Percentiles rank a stretch among this genome's conserved stretches.
These are phyloP conservation scores for Crambe crambe DNA, from an alignment of 37 sponge, comb jelly and placozoan species.

Conservation along the genomic window DNA sequence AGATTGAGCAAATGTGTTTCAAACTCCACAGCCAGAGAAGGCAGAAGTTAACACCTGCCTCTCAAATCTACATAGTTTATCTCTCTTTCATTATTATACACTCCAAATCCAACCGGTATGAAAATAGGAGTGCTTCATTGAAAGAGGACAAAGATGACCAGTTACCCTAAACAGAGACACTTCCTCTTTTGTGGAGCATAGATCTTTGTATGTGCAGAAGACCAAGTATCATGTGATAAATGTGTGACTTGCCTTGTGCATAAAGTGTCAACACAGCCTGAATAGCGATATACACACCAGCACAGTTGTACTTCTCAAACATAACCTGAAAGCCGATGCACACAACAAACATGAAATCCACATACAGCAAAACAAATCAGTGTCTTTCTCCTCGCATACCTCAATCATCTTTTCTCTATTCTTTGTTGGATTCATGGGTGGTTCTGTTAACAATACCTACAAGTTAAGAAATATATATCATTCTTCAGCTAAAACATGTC, in stretches of 20 bases:
- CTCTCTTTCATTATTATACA: neutral
- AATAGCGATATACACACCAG: slow-evolving; percentile 98
- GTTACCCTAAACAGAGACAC: too few species aligned
- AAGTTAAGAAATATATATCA: neutral
- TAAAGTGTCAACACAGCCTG: slow-evolving; percentile 99
- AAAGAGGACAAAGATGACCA: too few species aligned
- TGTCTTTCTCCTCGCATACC: too few species aligned
- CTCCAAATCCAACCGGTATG: neutral
- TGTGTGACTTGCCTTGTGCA: slow-evolving; percentile 86
- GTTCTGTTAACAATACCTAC: slow-evolving; percentile 96
- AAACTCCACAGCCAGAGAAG: neutral
- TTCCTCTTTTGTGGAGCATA: too few species aligned
- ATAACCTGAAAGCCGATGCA: slow-evolving; percentile 67
- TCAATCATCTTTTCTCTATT: slow-evolving; percentile 99
- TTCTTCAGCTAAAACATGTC: neutral
- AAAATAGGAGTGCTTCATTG: neutral
- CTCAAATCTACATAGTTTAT: neutral
- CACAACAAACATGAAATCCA: neutral
- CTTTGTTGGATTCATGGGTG: slow-evolving; percentile 99
- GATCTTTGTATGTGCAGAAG: too few species aligned
- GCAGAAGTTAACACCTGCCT: slow-evolving; percentile 11
- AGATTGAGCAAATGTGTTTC: slow-evolving; percentile 15
- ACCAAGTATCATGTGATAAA: neutral
- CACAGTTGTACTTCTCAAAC: slow-evolving; percentile 97
- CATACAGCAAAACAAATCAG: too few species aligned